Conservation (phyloP, 1,140 invertebrate species). For the Drosophila mojavensis region DNA sequence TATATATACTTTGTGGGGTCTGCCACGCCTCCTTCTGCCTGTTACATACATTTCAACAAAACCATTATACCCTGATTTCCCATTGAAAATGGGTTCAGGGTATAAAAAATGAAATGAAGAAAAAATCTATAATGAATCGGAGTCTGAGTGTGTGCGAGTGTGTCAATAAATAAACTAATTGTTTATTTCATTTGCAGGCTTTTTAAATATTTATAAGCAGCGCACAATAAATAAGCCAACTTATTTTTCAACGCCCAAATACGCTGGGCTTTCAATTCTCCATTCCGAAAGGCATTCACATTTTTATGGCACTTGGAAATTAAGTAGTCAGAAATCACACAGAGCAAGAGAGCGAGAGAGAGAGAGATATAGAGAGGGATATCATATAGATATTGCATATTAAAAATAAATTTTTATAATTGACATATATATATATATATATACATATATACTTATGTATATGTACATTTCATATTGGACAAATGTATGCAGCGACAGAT, state of each 20-base stretch:
- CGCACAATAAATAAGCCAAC: conserved; percentile 52
- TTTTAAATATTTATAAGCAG: conserved; percentile 59
- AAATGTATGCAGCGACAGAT: conserved; percentile 2
- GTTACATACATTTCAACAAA: too few relatives aligned
- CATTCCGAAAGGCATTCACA: conserved; percentile 32
- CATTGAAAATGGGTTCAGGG: too few relatives aligned
- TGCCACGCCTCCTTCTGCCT: too few relatives aligned
- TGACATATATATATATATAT: conserved; percentile 32
- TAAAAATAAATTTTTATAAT: conserved; percentile 58
- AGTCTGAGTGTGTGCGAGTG: conserved; percentile 3
- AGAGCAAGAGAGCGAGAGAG: not conserved
- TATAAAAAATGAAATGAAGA: too few relatives aligned
- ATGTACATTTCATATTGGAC: conserved; percentile 1
- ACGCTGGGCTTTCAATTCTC: conserved; percentile 41
- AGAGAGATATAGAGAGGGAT: conserved; percentile 7
- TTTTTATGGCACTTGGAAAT: conserved; percentile 60
- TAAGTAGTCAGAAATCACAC: conserved; percentile 42
- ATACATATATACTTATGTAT: not conserved
- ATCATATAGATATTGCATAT: conserved; percentile 45
- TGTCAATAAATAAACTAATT: conserved; percentile 60
- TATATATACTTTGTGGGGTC: too few relatives aligned
- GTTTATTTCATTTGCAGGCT: conserved; percentile 51
- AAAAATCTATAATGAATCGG: not conserved
- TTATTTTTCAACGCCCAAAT: conserved; percentile 53
- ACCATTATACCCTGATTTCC: too few relatives aligned